Base-by-base conservation (phyloP, 2,888 invertebrate genomes). In the Alviniconcha strummeri region DNA sequence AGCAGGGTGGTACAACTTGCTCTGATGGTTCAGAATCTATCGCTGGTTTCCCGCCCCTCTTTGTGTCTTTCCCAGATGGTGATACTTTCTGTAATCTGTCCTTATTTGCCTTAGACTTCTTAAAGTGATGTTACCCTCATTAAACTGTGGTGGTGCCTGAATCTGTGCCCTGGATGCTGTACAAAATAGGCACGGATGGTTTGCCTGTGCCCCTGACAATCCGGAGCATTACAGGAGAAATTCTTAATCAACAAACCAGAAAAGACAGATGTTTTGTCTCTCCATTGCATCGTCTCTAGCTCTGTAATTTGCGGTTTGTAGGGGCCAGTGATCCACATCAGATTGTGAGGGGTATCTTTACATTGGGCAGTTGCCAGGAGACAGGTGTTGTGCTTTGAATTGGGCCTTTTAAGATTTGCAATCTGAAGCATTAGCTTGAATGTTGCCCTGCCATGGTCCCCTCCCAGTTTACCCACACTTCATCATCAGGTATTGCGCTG, bases 381-480 rank as follows among this genome's bases (percentile, higher is more conserved):
- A 52, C 8, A 75, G 6, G 75, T 75, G 55, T 75, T 75, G 52
- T 52, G 19, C n/a, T 75, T 75, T 7, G 75, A 75, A 55, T 8
- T 75, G 8, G 75, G 54, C n/a, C 36, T 19, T 19, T 19, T 8
- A 7, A 75, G 8, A 17, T 75, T 75, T 2, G 52, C 75, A 75
- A 8, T 75, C 11, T 75, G 75, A 7, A 75, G 17, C 52, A 17
- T 75, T 17, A 75, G 11, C 52, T 75, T 75, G 1, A 75, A 55
- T 7, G 75, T 52, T 8, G 8, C 75, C 11, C 75, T 8, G 2
- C 36, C 75, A 52, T 75, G 75, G 36, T 72, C 72, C 36, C 72
- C 72, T 9, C 72, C 72, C 9, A 72, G 8, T 72, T 72, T 72
- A 72, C 72, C 72, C 72, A 72, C 72, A 72, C 72, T 36, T 72